phyloP scores from a whole-genome alignment of 2,113 vertebrate genomes.

The Typhlomys cinereus region DNA sequence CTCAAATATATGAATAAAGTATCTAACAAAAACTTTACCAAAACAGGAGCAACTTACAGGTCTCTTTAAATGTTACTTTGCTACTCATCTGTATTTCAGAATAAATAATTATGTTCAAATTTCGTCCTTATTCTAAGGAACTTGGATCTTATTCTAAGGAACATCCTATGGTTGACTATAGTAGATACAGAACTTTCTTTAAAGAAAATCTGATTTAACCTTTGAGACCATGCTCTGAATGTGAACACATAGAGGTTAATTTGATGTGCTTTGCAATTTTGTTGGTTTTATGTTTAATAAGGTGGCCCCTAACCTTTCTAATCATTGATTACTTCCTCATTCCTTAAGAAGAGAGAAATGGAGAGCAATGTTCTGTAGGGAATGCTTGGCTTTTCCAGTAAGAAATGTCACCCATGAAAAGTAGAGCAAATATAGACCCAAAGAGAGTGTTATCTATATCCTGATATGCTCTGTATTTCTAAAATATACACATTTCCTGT shows the following conservation, averaged over 20 bases:
- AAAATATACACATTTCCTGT: too few species aligned
- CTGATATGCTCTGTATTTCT: too few species aligned
- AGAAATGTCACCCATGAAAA: conserved; percentile 20
- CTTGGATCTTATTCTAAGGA: neutral
- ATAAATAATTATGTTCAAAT: neutral
- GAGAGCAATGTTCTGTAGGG: neutral
- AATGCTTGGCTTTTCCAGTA: neutral
- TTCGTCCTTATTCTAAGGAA: neutral
- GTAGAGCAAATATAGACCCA: neutral
- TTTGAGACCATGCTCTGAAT: conserved; percentile 9
- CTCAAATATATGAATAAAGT: too few species aligned
- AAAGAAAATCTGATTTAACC: neutral
- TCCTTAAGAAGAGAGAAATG: conserved; percentile 12
- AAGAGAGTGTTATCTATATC: neutral
- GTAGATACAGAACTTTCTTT: neutral
- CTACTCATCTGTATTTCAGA: neutral
- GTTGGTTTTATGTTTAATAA: conserved; percentile 40
- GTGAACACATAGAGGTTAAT: conserved; percentile 9
- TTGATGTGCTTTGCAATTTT: neutral
- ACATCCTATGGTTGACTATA: neutral
- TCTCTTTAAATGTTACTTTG: neutral
- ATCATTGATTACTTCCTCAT: neutral
- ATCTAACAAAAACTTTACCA: too few species aligned
- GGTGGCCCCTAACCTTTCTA: neutral
- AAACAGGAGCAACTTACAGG: neutral